Evolutionary conservation across 2,888 invertebrate species (phyloP), one percentile per base, ranked within the genome.

Genomic region (Xestia rhomboidea): DNA sequence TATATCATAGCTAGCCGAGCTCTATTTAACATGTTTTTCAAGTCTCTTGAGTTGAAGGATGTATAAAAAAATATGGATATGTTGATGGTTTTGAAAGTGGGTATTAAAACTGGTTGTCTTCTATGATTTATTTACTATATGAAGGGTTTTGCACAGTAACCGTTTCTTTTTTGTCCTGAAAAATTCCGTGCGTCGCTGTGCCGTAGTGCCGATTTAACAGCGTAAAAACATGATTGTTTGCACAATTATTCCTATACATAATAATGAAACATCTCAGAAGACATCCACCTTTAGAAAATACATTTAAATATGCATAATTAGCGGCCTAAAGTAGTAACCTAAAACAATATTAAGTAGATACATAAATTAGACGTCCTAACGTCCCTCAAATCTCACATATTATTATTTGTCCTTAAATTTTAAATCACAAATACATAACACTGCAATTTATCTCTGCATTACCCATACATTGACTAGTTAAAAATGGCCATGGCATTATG

Each of bases 1-100:
- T 70, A 76, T 66, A 44, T 69, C 49, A 68, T 63, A 60, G 54
- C 24, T 21, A 34, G 44, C 46, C 30, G 30, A 62, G 24, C 51
- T 3, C 34, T 57, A 60, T 82, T 54, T 13, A 24, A 71, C 24
- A 66, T 54, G 44, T 24, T 77, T 64, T 44, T 27, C 15, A 62
- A 68, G 46, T 30, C 24, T 62, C 62, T 75, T 24, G 13, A 21
- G 24, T 21, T 24, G 30, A 30, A 21, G 18, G 51, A 21, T 27
- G 18, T 18, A 24, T 34, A 30, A 46, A 30, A 21, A 63, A 46
- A n/a, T 70, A 1, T 38, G 30, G 13, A 24, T 8, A 8, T 21
- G 46, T 51, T 44, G 0, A 75, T 18, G 34, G 24, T 18, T 0
- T 44, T 27, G 4, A n/a, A 30, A n/a, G 4, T 18, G 24, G 27